Conservation (phyloP, 2,113 vertebrate species). For the Callorhinus ursinus region DNA sequence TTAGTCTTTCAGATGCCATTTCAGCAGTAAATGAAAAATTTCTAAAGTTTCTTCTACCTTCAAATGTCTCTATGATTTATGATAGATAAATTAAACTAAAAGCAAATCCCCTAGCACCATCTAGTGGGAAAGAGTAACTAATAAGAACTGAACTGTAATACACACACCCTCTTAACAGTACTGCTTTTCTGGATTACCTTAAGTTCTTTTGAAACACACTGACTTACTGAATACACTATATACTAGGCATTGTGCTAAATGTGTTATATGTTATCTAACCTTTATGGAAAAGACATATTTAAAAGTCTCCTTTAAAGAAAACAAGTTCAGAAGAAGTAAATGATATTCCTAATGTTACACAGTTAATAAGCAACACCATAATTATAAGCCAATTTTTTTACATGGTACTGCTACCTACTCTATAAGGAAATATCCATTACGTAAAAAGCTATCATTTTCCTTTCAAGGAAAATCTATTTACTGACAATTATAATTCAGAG, state of each 20-base stretch:
- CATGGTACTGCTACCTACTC: not conserved
- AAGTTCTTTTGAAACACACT: not conserved
- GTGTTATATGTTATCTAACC: not conserved
- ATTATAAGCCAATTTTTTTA: not conserved
- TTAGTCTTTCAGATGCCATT: conserved; percentile 29
- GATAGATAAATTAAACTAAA: not conserved
- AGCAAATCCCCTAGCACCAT: conserved; percentile 75
- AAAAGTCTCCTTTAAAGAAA: not conserved
- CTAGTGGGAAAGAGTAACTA: conserved; percentile 81
- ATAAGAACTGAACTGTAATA: not conserved
- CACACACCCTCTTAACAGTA: not conserved
- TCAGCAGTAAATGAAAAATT: conserved; percentile 18
- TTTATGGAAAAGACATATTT: conserved; percentile 31
- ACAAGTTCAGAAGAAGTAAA: not conserved
- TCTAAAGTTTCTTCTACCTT: conserved; percentile 24
- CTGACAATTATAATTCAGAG: conserved; percentile 17
- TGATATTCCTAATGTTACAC: not conserved
- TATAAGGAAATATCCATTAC: not conserved
- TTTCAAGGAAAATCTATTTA: not conserved
- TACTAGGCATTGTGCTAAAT: not conserved
- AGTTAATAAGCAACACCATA: not conserved
- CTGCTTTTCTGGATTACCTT: not conserved
- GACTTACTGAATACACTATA: not conserved
- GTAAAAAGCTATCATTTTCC: not conserved
- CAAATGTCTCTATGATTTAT: not conserved